Conservation (phyloP, 1,140 invertebrate genomes). For the Lycorma delicatula region DNA sequence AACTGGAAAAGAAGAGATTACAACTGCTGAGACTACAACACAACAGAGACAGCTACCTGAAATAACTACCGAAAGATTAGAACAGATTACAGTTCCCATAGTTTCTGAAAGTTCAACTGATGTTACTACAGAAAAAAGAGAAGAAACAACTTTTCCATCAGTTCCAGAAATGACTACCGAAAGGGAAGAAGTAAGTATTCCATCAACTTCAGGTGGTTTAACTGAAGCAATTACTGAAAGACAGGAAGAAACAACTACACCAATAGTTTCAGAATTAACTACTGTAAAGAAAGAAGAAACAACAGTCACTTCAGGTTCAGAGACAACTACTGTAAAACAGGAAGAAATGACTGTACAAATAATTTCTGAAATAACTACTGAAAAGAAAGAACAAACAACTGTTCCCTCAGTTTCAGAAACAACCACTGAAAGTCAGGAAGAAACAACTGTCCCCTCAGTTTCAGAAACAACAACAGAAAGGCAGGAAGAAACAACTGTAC, state of each 20-base stretch:
- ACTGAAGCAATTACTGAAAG: too few relatives aligned
- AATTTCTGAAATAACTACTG: constrained; percentile 5
- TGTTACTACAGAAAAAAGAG: not conserved
- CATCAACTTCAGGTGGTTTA: too few relatives aligned
- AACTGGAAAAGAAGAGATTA: too few relatives aligned
- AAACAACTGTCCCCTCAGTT: not conserved
- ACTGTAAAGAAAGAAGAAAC: too few relatives aligned
- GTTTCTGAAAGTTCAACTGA: constrained; percentile 7
- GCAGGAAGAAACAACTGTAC: not conserved
- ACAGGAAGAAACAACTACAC: too few relatives aligned
- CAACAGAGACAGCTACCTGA: too few relatives aligned
- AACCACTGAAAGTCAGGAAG: not conserved
- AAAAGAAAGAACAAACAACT: not conserved
- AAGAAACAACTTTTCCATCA: not conserved
- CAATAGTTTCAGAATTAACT: too few relatives aligned
- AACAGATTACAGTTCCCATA: too few relatives aligned
- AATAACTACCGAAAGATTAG: too few relatives aligned
- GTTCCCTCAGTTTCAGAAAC: not conserved
- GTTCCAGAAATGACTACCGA: not conserved
- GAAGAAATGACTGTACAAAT: not conserved
- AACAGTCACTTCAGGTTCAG: not conserved
- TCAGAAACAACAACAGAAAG: not conserved
- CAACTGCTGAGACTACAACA: too few relatives aligned
- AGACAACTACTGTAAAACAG: not conserved
- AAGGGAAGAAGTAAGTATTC: not conserved